Evolutionary conservation across 2,888 invertebrate genomes (phyloP), one percentile per base, ranked within the genome.

Genomic region (Charanyca ferruginea): DNA sequence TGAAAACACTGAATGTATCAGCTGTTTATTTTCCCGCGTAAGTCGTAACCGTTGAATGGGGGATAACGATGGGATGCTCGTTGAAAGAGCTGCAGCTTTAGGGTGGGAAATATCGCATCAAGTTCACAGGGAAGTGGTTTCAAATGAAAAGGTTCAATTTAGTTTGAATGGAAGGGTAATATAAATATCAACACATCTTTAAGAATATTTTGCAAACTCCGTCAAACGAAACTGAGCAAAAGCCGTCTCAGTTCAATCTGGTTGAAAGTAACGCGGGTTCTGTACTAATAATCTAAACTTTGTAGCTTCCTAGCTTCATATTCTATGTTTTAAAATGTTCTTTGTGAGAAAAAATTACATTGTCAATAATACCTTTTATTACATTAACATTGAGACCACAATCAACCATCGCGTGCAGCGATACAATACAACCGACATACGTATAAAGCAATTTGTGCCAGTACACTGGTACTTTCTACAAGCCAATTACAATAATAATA

Each of bases 1-100:
- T 71, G 53, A 52, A 59, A 53, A 70, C 48, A 54, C 13, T 49
- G 53, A 62, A 48, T 71, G 44, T 62, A 71, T 54, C 77, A 73
- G 71, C 49, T 70, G 77, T 71, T 70, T 77, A 71, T 73, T 54
- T 71, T 62, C 71, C 41, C 63, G 72, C 72, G 62, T 38, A 35
- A 49, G 63, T 71, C 58, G 54, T 70, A 59, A 59, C 23, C 22
- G 35, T 71, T 71, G 77, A 73, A 71, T 71, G 53, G 77, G 51
- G 57, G 25, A 45, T 70, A 71, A 71, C 47, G 72, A 59, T 77
- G 51, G 54, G 58, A 47, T 71, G 22, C 18, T 35, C 22, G 22
- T 20, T 55, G 72, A 77, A 77, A 52, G 47, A 51, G 47, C 41
- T 70, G 57, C 41, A 71, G 48, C 58, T 70, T 62, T 61, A 23